phyloP scores from a whole-genome alignment of 1,140 invertebrate genomes.

The Caenorhabditis inopinata region DNA sequence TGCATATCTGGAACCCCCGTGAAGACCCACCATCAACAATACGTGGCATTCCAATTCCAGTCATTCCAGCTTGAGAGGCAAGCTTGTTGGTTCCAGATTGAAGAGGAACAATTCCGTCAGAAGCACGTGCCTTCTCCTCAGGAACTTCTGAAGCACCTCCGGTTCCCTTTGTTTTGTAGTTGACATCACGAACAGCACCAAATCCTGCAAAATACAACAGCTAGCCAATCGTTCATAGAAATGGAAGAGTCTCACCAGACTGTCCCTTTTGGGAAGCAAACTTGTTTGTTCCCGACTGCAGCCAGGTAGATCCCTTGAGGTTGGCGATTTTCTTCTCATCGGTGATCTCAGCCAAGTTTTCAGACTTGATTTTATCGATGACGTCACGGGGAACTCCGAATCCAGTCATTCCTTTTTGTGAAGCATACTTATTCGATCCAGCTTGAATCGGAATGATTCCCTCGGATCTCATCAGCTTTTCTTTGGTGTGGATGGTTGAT shows the following conservation, averaged over 20 bases:
- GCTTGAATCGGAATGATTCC: constrained; percentile 66
- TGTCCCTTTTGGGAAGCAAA: constrained; percentile 66
- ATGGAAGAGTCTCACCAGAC: constrained; percentile 52
- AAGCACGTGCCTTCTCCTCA: constrained; percentile 65
- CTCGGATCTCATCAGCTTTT: constrained; percentile 63
- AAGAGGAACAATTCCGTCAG: constrained; percentile 65
- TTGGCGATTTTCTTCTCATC: constrained; percentile 63
- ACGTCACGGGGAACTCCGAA: constrained; percentile 65
- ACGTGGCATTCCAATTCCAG: constrained; percentile 65
- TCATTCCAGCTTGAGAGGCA: constrained; percentile 60
- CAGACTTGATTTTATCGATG: constrained; percentile 65
- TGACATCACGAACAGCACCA: constrained; percentile 63
- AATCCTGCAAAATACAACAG: constrained; percentile 51
- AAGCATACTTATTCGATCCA: constrained; percentile 66
- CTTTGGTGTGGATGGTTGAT: constrained; percentile 56
- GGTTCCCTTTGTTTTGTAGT: constrained; percentile 65
- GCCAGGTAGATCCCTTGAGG: constrained; percentile 64
- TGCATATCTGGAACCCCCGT: neutral
- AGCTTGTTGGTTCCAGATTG: constrained; percentile 56
- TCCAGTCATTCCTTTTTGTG: constrained; percentile 65
- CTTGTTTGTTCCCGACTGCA: constrained; percentile 66
- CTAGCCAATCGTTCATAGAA: neutral
- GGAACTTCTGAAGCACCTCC: constrained; percentile 64
- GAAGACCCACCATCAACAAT: constrained; percentile 62
- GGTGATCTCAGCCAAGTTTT: constrained; percentile 60